Conservation (phyloP, 2,888 invertebrate genomes). For the Parnassius smintheus region DNA sequence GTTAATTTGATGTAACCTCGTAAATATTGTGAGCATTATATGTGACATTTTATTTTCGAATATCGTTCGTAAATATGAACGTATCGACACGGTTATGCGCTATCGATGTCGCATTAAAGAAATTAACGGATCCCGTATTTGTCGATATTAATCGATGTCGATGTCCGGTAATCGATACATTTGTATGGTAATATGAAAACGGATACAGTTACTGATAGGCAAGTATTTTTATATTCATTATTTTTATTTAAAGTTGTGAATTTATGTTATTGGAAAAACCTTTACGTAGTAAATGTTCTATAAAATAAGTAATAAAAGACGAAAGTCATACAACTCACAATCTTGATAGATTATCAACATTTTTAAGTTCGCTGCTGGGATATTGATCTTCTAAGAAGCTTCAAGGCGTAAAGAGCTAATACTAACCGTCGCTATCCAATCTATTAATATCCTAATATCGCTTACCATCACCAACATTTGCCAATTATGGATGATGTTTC, state of each 20-base stretch:
- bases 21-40: constrained; percentile 9
- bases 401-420: too few species aligned
- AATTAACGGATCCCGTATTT: constrained; percentile 26
- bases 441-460: too few species aligned
- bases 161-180: constrained; percentile 25
- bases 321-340: too few species aligned
- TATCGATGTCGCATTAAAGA: constrained; percentile 25
- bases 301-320: too few species aligned
- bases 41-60: constrained; percentile 13
- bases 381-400: too few species aligned
- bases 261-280: background rate
- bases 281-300: too few species aligned
- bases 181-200: constrained; percentile 26
- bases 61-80: constrained; percentile 5
- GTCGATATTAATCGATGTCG: constrained; percentile 23
- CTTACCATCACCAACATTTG: too few species aligned
- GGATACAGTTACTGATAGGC: constrained; percentile 24
- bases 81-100: constrained; percentile 16
- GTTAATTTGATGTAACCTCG: constrained; percentile 6
- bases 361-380: too few species aligned
- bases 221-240: constrained; percentile 13
- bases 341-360: too few species aligned
- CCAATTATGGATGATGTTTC: too few species aligned
- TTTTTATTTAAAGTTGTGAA: background rate
- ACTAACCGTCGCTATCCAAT: too few species aligned